A percentile compares a stretch with the other conserved stretches of the same genome.
Conservation (phyloP, 1,140 invertebrate genomes). For the Trachymyrmex septentrionalis region DNA sequence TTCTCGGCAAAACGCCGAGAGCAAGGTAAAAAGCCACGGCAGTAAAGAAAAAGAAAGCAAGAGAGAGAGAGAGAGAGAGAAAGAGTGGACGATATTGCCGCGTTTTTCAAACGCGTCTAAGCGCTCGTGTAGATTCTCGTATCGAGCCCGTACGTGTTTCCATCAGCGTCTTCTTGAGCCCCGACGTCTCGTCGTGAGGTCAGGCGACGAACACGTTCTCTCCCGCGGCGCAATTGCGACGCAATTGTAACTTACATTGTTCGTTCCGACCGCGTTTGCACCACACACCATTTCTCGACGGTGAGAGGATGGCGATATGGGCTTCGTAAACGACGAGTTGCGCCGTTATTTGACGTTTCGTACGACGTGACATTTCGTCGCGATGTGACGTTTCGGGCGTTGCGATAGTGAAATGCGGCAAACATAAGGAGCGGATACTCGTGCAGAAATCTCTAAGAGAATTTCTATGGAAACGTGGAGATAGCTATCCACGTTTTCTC, state of each 20-base stretch:
- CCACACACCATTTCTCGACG: background rate
- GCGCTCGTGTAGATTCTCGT: conserved; percentile 11
- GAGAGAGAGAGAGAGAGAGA: no score
- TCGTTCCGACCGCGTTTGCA: background rate
- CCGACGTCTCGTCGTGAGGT: conserved; percentile 3
- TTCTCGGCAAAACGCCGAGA: conserved; percentile 18
- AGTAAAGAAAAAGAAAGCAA: background rate
- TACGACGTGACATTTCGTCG: conserved; percentile 16
- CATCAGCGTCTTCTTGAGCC: conserved; percentile 9
- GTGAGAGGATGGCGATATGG: conserved; percentile 14
- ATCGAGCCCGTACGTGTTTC: conserved; percentile 14
- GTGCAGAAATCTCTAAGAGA: conserved; percentile 16
- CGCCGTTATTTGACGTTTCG: conserved; percentile 41
- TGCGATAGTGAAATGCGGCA: background rate
- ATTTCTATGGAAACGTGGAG: conserved; percentile 7
- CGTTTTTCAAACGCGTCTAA: conserved; percentile 45
- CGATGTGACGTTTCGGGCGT: background rate
- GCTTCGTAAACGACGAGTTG: conserved; percentile 33
- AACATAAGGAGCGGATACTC: background rate
- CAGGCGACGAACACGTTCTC: background rate
- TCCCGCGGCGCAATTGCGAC: conserved; percentile 9
- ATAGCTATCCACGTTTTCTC: background rate
- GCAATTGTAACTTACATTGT: conserved; percentile 42
- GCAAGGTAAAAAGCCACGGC: conserved; percentile 27
- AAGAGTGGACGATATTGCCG: conserved; percentile 10